Evolutionary conservation across 2,113 vertebrate genomes (phyloP).

Genomic region (Tetraodon nigroviridis): DNA sequence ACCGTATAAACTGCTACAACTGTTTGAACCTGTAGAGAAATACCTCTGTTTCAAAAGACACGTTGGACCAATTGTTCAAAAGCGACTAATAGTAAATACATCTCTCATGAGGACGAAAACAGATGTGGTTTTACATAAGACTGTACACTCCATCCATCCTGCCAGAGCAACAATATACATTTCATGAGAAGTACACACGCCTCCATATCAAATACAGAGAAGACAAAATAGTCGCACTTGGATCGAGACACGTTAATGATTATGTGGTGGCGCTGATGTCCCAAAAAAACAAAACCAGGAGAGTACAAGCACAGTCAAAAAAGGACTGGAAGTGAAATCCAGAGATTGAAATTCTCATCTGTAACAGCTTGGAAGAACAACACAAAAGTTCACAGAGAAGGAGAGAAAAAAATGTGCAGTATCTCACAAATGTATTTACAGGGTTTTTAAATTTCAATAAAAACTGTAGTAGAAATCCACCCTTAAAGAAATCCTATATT

Average conservation of each 20-base stretch:
- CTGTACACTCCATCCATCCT: constrained; percentile 50
- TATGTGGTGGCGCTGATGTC: constrained; percentile 47
- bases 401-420: constrained; percentile 67
- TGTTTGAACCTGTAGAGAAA: constrained; percentile 66
- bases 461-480: constrained; percentile 77
- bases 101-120: constrained; percentile 45
- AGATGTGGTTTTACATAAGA: constrained; percentile 47
- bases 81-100: constrained; percentile 62
- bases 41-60: constrained; percentile 68
- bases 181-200: constrained; percentile 53
- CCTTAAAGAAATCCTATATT: constrained; percentile 77
- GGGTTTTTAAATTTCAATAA: constrained; percentile 72
- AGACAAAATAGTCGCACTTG: constrained; percentile 63
- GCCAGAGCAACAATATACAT: constrained; percentile 57
- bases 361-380: constrained; percentile 40
- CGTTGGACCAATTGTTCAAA: constrained; percentile 64
- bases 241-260: constrained; percentile 60
- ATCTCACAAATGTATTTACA: constrained; percentile 79
- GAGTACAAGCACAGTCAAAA: constrained; percentile 49
- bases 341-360: constrained; percentile 48
- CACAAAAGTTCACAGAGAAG: constrained; percentile 40
- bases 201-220: constrained; percentile 69
- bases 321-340: constrained; percentile 49
- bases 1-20: constrained; percentile 73
- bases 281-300: constrained; percentile 54